Evolutionary conservation across 2,797 vertebrate species (phyloP), one percentile per base, ranked within the genome.

Genomic region (Gallinago solitaria): DNA sequence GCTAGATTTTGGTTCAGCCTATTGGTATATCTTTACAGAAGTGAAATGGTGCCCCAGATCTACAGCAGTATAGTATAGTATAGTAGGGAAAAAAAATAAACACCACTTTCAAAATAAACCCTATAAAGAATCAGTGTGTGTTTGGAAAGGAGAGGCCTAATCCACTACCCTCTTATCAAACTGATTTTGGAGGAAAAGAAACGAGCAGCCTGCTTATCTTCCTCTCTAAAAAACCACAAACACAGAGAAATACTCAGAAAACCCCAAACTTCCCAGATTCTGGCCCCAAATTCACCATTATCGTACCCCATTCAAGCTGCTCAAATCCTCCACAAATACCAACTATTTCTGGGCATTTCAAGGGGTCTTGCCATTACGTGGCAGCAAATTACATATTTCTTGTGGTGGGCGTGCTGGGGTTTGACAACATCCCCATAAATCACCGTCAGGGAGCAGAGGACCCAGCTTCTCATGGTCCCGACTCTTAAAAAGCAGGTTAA

Each of bases 401-500:
- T 90, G 78, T 76, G 83, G 95, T 82, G 54, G 61, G 59, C 77
- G 75, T 95, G 94, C 94, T 93, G 78, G 83, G 59, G 92, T 96
- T 95, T 74, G 93, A 96, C 94, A 97, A 60, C 74, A 91, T 39
- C 2, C 3, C 67, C 90, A 90, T 97, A 97, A 97, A 96, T 97
- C 97, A 97, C 84, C 69, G 57, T 91, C 97, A 95, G 87, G 85
- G 97, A 98, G 94, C 91, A 96, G 93, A 95, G 78, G 88, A 95
- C 92, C 78, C 28, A 51, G 71, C 89, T 97, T 97, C 97, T 98
- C 96, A 90, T 95, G 96, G 97, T 84, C 91, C 91, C 50, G 27
- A 91, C 90, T 93, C 94, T 95, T 94, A 96, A 97, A 97, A 98
- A 90, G 69, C 45, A 68, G 90, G 97, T 97, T 98, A 98, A 98